Evolutionary conservation across 2,113 vertebrate genomes (phyloP).

Genomic region (western clawed frog (Xenopus tropicalis)): DNA sequence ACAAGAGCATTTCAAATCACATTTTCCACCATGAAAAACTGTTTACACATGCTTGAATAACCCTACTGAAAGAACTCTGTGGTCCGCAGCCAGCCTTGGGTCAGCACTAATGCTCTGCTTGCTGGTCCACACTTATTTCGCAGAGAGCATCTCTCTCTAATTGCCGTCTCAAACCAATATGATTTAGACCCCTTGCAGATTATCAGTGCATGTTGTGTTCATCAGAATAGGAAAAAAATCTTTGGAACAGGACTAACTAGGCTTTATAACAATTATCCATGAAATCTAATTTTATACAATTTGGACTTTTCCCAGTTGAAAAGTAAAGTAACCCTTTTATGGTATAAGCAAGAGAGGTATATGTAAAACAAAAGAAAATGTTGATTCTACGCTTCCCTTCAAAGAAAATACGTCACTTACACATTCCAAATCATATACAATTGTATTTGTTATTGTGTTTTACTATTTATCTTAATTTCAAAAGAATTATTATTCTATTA

Average conservation of each 20-base stretch:
- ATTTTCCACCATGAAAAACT: conserved; percentile 63
- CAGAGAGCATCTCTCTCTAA: conserved; percentile 66
- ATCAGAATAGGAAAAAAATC: conserved; percentile 51
- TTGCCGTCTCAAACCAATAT: conserved; percentile 72
- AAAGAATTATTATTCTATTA: too few species aligned
- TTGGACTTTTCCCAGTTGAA: too few species aligned
- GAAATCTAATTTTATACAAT: conserved; percentile 73
- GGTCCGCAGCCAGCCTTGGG: conserved; percentile 58
- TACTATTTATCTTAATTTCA: too few species aligned
- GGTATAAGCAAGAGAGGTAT: too few species aligned
- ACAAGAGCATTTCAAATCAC: conserved; percentile 62
- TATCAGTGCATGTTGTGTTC: conserved; percentile 56
- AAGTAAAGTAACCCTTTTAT: too few species aligned
- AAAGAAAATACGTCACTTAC: too few species aligned
- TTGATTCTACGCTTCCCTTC: too few species aligned
- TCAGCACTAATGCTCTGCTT: conserved; percentile 59
- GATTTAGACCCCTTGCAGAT: conserved; percentile 69
- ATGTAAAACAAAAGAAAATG: too few species aligned
- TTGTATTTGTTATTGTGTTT: too few species aligned
- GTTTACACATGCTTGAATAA: conserved; percentile 65
- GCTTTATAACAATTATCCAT: conserved; percentile 63
- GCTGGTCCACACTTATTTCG: conserved; percentile 60
- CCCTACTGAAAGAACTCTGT: conserved; percentile 56
- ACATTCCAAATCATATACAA: too few species aligned
- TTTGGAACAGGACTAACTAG: conserved; percentile 61